Base-by-base conservation (phyloP, 2,797 vertebrate genomes). In the Pangasius mekongensis region DNA sequence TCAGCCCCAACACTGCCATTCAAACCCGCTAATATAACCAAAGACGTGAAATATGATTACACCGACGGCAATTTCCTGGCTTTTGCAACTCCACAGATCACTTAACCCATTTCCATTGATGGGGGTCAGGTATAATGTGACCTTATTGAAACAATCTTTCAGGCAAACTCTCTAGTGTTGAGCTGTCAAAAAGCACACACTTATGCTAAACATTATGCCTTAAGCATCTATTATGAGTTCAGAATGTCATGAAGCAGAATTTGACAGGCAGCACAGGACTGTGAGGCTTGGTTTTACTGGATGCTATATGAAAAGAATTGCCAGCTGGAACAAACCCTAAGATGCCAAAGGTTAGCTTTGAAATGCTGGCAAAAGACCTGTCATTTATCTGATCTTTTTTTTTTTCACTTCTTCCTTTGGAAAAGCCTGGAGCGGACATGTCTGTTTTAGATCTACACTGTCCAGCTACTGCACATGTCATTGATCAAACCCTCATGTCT, bases 21-120 rank as follows among this genome's bases (percentile, higher is more conserved):
- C 73, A 87, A 81, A 87, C 89, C 89, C 90, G 89, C 89, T 94
- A 94, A 92, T 91, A 91, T 89, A 91, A 91, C 85, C 90, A 94
- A 92, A 89, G 88, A 94, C 93, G 94, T 87, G 92, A 93, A 94
- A 94, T 93, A 89, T 91, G 94, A 94, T 94, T 92, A 89, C 24
- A 92, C 89, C 91, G 88, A 91, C 87, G 88, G 91, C 90, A 92
- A 92, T 93, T 93, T 93, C 73, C 88, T 87, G 91, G 85, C 87
- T 89, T 87, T 36, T 84, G 92, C 91, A 92, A 92, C 92, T 91
- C 88, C 91, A 92, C 89, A 81, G 88, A 93, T 93, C 91, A 94
- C 92, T 95, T 93, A 93, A 95, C 94, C 93, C 83, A 81, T 83
- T 67, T 74, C 66, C 49, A 76, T 54, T 78, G 81, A 60, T 60